Evolutionary conservation across 2,113 vertebrate species (phyloP), one percentile per base, ranked within the genome.

Genomic region (Hypanus sabinus): DNA sequence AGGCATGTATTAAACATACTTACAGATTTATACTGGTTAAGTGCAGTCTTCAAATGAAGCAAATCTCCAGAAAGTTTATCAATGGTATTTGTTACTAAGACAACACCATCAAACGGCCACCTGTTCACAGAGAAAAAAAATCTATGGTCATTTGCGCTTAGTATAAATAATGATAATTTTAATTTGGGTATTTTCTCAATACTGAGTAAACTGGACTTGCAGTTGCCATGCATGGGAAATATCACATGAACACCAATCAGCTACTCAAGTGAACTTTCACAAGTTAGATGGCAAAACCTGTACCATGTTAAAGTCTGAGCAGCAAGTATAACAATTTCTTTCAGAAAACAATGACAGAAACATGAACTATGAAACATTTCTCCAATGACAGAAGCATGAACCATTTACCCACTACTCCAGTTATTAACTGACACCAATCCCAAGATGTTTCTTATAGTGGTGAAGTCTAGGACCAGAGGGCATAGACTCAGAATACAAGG

Each of bases 31-130:
- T 97, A 97, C 95, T 97, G 96, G 94, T 96, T 95, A 71, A 97
- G 96, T 0, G 96, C 96, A 5, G 94, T 95, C 94, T 96, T 96
- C 94, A 97, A 95, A 81, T 88, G 94, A 87, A 96, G 95, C 0
- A 97, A 96, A 79, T 96, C 94, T 5, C 88, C 0, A 4, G 96
- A 95, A 92, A 97, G 95, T 0, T 95, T 94, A 0, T 97, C 96
- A 94, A 95, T 92, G 94, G 94, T 95, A 93, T 96, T 95, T 16
- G 96, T 95, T 94, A 97, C 96, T 94, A 97, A 91, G 73, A 97
- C 94, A 11, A 97, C 94, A n/a, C 97, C 97, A 95, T 97, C 97
- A 80, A 95, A 97, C 94, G 96, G 97, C 36, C 71, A 96, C 96
- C 95, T 97, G 96, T 70, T 96, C 93, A 14, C 97, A 95, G 46